These are phyloP conservation scores for Chironomus tentans DNA, from an alignment of 2,888 invertebrate genomes.

Conservation along the genomic window DNA sequence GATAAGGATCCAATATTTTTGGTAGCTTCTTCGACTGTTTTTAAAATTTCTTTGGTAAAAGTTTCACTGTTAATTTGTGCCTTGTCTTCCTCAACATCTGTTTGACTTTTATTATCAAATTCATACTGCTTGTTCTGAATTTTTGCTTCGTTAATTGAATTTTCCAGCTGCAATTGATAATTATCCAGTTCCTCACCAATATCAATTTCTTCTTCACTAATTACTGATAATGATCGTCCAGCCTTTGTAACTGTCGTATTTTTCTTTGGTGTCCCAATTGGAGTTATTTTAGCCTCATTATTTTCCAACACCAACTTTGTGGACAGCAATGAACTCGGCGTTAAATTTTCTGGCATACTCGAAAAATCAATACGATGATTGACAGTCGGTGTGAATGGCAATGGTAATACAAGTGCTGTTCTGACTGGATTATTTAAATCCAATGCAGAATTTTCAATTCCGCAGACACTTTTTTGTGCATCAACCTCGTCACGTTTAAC, in stretches of 20 bases:
- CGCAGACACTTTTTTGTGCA: not conserved
- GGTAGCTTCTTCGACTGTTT: conserved; percentile 30
- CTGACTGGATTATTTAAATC: conserved; percentile 25
- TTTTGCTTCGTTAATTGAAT: conserved; percentile 43
- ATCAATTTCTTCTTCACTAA: conserved; percentile 37
- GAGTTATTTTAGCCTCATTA: not conserved
- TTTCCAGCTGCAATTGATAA: conserved; percentile 41
- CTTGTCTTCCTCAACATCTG: not conserved
- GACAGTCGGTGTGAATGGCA: conserved; percentile 39
- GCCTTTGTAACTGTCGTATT: conserved; percentile 30
- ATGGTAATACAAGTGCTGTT: conserved; percentile 35
- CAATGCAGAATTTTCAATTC: conserved; percentile 11
- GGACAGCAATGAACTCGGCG: conserved; percentile 38
- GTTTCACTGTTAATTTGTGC: conserved; percentile 5
- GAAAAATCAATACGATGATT: conserved; percentile 40
- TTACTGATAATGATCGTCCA: conserved; percentile 34
- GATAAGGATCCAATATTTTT: conserved; percentile 28
- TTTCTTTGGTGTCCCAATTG: conserved; percentile 6
- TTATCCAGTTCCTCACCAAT: conserved; percentile 41
- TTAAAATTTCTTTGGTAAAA: conserved; percentile 13
- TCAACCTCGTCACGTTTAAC: conserved; percentile 33
- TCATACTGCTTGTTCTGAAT: conserved; percentile 32
- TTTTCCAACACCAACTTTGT: conserved; percentile 38
- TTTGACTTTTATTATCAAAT: not conserved
- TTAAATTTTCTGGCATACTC: conserved; percentile 33